A percentile compares a stretch with the other conserved stretches of the same genome.
These are phyloP conservation scores for Nothobranchius furzeri DNA, from an alignment of 2,113 vertebrate genomes.

Conservation along the genomic window DNA sequence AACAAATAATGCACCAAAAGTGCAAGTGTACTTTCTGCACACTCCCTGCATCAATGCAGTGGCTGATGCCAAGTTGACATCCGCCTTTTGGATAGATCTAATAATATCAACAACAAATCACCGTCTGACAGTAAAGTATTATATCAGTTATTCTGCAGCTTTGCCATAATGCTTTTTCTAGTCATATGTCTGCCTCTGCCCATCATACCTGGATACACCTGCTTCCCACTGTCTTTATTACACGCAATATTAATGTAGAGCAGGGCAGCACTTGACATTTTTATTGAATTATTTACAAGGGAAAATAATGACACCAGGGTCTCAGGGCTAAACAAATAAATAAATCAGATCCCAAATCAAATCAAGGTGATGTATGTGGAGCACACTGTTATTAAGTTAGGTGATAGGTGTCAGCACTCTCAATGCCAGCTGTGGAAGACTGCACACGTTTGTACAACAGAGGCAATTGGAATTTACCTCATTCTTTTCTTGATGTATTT, in stretches of 20 bases:
- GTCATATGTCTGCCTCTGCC: constrained; percentile 32
- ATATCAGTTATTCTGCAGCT: constrained; percentile 15
- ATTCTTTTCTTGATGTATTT: neutral
- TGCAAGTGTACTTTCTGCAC: neutral
- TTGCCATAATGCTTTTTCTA: constrained; percentile 21
- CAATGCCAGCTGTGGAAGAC: constrained; percentile 41
- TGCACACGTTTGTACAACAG: constrained; percentile 27
- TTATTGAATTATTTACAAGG: constrained; percentile 82
- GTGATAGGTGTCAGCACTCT: constrained; percentile 67
- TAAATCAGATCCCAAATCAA: constrained; percentile 79
- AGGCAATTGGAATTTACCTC: constrained; percentile 43
- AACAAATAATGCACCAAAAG: no score
- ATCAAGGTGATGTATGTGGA: constrained; percentile 70
- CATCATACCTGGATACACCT: constrained; percentile 48
- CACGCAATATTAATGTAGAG: constrained; percentile 73
- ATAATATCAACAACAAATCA: constrained; percentile 15
- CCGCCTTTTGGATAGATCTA: constrained; percentile 1
- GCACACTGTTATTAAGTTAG: constrained; percentile 69
- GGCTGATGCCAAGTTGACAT: neutral
- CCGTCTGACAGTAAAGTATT: constrained; percentile 27
- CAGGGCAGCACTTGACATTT: constrained; percentile 68
- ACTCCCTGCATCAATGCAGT: neutral
- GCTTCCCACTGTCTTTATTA: constrained; percentile 66
- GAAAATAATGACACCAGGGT: constrained; percentile 76
- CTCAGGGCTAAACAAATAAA: constrained; percentile 78